These are phyloP conservation scores for Thysanoteuthis rhombus DNA, from an alignment of 2,888 invertebrate species.

Conservation along the genomic window DNA sequence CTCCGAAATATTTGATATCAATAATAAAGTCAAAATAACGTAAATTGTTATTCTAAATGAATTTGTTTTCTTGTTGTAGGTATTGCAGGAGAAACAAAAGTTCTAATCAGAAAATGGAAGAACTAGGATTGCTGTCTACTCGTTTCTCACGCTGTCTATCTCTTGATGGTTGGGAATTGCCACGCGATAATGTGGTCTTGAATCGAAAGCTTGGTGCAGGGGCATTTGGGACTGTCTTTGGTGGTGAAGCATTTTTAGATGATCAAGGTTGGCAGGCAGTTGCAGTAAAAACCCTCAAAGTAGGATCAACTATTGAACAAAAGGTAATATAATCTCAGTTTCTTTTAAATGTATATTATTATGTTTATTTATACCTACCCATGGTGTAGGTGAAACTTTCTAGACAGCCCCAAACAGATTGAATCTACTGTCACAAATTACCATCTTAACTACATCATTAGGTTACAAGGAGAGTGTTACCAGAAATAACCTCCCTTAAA, in stretches of 20 bases:
- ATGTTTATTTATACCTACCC: no score
- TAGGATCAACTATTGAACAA: conserved; percentile 83
- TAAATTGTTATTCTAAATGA: background rate
- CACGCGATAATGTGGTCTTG: conserved; percentile 81
- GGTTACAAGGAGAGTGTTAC: no score
- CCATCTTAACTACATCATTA: no score
- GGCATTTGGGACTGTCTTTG: conserved; percentile 91
- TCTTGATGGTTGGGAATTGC: conserved; percentile 89
- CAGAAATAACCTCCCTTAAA: no score
- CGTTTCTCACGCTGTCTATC: conserved; percentile 68
- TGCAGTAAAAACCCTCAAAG: conserved; percentile 83
- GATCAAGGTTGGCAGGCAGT: conserved; percentile 76
- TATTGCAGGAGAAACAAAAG: conserved; percentile 76
- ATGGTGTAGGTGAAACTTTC: no score
- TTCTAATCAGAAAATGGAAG: conserved; percentile 77
- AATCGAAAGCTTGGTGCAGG: conserved; percentile 77
- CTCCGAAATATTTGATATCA: background rate
- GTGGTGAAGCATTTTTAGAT: conserved; percentile 83
- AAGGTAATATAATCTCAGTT: conserved; percentile 70
- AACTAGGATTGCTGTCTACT: conserved; percentile 74
- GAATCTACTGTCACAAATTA: no score
- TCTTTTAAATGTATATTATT: no score
- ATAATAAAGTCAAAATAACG: background rate
- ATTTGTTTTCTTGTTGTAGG: background rate
- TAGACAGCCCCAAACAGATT: no score